A percentile compares a stretch with the other conserved stretches of the same genome.
phyloP scores from a whole-genome alignment of 2,113 vertebrate genomes.

The Pygoscelis adeliae region DNA sequence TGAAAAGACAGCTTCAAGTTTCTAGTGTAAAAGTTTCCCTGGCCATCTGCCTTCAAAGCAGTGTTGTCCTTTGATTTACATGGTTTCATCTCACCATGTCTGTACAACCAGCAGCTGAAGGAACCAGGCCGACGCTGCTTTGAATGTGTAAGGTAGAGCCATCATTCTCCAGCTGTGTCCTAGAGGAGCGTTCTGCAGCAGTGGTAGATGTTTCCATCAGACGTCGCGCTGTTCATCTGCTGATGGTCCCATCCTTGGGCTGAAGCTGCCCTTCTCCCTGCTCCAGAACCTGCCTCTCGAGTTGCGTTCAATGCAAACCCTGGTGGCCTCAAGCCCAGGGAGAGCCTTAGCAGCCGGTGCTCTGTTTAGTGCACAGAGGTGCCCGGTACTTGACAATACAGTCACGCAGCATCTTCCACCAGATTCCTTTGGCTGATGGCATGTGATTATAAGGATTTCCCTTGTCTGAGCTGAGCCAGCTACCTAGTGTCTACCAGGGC shows the following conservation, averaged over 20 bases:
- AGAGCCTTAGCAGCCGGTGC: not conserved
- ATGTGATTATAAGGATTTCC: not conserved
- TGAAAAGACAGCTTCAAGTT: not conserved
- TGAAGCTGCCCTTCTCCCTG: not conserved
- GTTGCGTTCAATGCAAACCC: not conserved
- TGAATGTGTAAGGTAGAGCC: not conserved
- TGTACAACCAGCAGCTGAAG: not conserved
- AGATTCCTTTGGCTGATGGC: not conserved
- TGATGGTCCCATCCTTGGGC: not conserved
- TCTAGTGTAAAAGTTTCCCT: not conserved
- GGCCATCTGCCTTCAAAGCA: not conserved
- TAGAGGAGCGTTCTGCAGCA: rapidly evolving
- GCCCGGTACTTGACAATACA: not conserved
- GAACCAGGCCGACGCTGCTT: not conserved
- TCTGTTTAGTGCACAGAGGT: not conserved
- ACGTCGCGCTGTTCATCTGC: rapidly evolving
- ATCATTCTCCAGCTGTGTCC: not conserved
- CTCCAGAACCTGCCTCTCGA: not conserved
- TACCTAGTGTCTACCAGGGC: not conserved
- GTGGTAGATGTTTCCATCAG: not conserved
- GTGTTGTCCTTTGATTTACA: not conserved
- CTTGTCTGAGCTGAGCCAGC: not conserved
- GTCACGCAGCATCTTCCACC: not conserved
- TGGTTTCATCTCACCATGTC: not conserved
- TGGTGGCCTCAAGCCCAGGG: not conserved